Base-by-base conservation (phyloP, 30 jellyfish, hydroid and myxozoan species). In the Aurelia coerulea region DNA sequence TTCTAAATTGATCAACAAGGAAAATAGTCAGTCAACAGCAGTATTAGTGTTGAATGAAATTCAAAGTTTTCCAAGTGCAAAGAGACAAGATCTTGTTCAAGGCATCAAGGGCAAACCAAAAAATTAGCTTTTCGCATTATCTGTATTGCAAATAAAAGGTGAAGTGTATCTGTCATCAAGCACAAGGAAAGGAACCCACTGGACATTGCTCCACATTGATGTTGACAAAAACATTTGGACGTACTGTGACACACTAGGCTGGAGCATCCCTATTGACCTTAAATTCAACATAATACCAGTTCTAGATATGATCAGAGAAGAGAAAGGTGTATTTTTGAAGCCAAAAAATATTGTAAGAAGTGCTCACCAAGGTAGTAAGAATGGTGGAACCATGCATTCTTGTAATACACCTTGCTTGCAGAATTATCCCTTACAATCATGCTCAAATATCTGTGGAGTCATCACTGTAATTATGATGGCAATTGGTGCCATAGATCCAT, bases 211-310 rank as follows among this genome's bases (percentile, higher is more conserved):
- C 32, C 69, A 60, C 69, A 60, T 60, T 23, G 69, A 60, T 60
- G 29, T 60, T 60, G 69, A 60, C 34, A 60, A 23, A 60, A 60
- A 60, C 32, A 60, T 60, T 32, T 60, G 69, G 69, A 60, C 69
- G 5, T 60, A 60, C 69, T 60, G 69, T 60, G 69, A 60, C 69
- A 60, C 69, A 60, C 69, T 60, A 60, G 69, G 69, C 69, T 60
- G 69, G 69, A 60, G 10, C 32, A 60, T 60, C 69, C 69, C 69
- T 2, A 60, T 60, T 10, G 69, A 60, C 69, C 69, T 60, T 12
- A 60, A 60, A 32, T 60, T 60, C 69, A 60, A 60, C 10, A 9
- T 60, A 12, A 12, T 16, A 0, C 69, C 69, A 0, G 69, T 60
- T 60, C 69, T 60, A 60, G 69, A 60, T 60, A 12, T 60, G 69